Percentiles rank a stretch among this genome's conserved stretches.
These are phyloP conservation scores for Phoenicopterus ruber DNA, from an alignment of 2,113 vertebrate species.

Conservation along the genomic window DNA sequence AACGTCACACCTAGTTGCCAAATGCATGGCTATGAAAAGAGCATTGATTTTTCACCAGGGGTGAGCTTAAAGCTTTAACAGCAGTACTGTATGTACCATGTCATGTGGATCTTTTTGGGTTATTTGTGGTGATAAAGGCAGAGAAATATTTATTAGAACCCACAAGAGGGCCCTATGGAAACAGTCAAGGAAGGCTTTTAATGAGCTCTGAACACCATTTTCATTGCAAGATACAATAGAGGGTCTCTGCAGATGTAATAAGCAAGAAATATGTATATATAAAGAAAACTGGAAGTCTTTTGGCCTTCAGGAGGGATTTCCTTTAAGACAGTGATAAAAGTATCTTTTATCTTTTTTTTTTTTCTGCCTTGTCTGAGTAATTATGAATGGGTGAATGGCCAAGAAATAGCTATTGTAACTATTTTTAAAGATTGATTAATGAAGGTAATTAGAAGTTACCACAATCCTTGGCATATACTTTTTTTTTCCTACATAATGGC, in stretches of 20 bases:
- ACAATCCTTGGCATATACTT: background rate
- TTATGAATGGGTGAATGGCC: background rate
- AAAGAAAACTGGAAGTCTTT: background rate
- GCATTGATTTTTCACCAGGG: background rate
- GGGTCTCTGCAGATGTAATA: background rate
- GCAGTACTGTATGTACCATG: background rate
- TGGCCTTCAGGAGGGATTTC: background rate
- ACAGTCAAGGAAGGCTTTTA: background rate
- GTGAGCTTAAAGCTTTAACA: background rate
- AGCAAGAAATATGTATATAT: background rate
- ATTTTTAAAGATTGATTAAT: background rate
- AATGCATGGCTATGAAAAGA: background rate
- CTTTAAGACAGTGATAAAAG: background rate
- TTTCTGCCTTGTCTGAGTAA: background rate
- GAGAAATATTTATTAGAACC: background rate
- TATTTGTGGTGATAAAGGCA: background rate
- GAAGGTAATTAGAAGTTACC: background rate
- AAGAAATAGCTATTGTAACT: background rate
- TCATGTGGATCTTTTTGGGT: background rate
- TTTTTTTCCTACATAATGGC: fast-evolving
- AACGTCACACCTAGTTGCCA: background rate
- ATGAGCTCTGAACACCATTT: background rate
- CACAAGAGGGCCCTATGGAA: background rate
- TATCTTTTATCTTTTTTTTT: background rate
- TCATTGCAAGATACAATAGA: background rate